phyloP scores from a whole-genome alignment of 92 coral and sea anemone genomes.

The Heliopora coerulea region DNA sequence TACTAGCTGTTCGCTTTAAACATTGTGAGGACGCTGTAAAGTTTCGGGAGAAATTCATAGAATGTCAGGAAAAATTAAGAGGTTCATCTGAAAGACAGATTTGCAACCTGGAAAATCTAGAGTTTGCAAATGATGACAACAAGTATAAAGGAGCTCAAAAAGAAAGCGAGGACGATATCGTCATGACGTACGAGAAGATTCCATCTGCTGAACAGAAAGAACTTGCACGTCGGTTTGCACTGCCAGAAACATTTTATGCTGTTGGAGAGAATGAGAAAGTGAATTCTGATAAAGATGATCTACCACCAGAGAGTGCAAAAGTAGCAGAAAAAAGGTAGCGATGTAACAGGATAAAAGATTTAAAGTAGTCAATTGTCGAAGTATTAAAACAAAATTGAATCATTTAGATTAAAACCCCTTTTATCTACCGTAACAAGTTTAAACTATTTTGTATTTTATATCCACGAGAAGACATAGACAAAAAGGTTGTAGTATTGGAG shows the following conservation, averaged over 20 bases:
- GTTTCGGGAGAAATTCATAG: slow-evolving; percentile 68
- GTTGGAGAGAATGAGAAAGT: slow-evolving; percentile 4
- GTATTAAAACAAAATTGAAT: no score
- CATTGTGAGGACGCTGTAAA: slow-evolving; percentile 61
- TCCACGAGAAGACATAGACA: no score
- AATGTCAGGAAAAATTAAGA: slow-evolving; percentile 40
- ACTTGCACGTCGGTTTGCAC: slow-evolving; percentile 44
- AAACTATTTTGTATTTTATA: no score
- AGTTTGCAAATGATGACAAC: not conserved
- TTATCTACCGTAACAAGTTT: no score
- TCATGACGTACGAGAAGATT: slow-evolving; percentile 44
- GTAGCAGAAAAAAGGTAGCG: not conserved
- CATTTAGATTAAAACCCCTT: no score
- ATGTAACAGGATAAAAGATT: no score
- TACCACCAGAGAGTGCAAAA: not conserved
- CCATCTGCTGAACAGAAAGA: slow-evolving; percentile 55
- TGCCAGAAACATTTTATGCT: slow-evolving; percentile 46
- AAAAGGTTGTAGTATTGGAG: no score
- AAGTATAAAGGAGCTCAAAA: slow-evolving; percentile 21
- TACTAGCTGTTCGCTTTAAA: slow-evolving; percentile 79
- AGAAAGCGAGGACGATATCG: slow-evolving; percentile 40
- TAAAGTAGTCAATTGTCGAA: no score
- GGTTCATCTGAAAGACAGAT: not conserved
- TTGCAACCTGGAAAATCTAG: not conserved
- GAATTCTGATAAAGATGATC: slow-evolving; percentile 6